These are phyloP conservation scores for Malurus cyaneus DNA, from an alignment of 2,113 vertebrate species.

Conservation along the genomic window DNA sequence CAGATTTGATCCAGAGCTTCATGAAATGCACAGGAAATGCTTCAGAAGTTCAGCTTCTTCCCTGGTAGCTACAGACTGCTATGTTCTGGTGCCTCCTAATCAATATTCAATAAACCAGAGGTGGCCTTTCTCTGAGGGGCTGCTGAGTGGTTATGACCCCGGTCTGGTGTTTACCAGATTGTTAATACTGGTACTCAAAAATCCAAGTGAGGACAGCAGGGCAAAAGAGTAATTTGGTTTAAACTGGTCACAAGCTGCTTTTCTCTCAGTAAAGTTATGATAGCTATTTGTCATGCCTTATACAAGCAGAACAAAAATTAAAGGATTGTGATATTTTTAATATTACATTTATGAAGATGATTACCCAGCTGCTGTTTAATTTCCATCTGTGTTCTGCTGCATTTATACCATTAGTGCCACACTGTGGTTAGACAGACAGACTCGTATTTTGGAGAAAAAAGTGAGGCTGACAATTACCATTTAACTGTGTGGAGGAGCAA, in stretches of 20 bases:
- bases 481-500: neutral
- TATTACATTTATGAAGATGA: constrained; percentile 60
- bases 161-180: constrained; percentile 29
- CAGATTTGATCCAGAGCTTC: neutral
- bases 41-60: neutral
- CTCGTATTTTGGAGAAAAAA: neutral
- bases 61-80: neutral
- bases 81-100: constrained; percentile 8
- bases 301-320: constrained; percentile 42
- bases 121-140: constrained; percentile 6
- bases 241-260: neutral
- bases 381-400: constrained; percentile 55
- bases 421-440: constrained; percentile 54
- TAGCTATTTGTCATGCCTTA: constrained; percentile 32
- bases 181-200: neutral
- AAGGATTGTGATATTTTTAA: constrained; percentile 44
- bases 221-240: constrained; percentile 5
- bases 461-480: neutral
- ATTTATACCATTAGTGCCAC: constrained; percentile 62
- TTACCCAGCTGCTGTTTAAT: constrained; percentile 53
- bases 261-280: constrained; percentile 4
- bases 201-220: constrained; percentile 33
- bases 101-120: constrained; percentile 32
- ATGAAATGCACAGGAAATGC: neutral
- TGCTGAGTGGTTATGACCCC: constrained; percentile 25